These are phyloP conservation scores for Pterobdella sp. DNA, from an alignment of 2,888 invertebrate genomes.

Conservation along the genomic window DNA sequence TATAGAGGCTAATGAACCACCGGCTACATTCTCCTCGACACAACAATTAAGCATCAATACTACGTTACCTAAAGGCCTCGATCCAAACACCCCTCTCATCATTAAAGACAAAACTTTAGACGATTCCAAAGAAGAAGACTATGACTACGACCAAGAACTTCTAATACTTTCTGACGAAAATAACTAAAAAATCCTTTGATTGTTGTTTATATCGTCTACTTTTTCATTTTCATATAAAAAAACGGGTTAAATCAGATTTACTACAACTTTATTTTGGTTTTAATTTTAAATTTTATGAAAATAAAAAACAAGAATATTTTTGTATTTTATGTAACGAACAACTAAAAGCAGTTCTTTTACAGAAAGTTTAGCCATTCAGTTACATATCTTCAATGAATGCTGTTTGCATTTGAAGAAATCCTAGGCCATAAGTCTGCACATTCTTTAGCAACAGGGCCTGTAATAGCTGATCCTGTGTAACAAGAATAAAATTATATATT, in stretches of 20 bases:
- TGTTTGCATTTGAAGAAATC: conserved; percentile 97
- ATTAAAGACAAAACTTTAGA: background rate
- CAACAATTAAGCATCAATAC: too few relatives aligned
- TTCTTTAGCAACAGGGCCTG: conserved; percentile 98
- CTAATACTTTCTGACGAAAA: conserved; percentile 1
- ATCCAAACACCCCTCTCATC: background rate
- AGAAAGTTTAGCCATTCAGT: background rate
- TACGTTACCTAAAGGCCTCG: too few relatives aligned
- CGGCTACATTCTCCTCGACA: too few relatives aligned
- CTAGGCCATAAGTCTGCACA: conserved; percentile 99
- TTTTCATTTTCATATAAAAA: background rate
- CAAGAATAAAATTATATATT: background rate
- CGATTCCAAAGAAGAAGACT: background rate
- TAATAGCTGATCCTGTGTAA: conserved; percentile 75
- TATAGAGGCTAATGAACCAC: background rate
- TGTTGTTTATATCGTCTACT: too few relatives aligned
- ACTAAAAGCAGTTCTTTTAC: background rate
- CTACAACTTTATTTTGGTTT: too few relatives aligned
- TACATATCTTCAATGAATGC: conserved; percentile 58
- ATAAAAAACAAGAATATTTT: too few relatives aligned
- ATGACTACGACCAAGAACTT: background rate
- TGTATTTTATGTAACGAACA: background rate
- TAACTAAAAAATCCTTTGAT: too few relatives aligned
- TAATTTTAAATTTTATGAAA: too few relatives aligned
- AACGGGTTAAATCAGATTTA: too few relatives aligned